Conservation (phyloP, 2,888 invertebrate genomes). For the Strigamia crassipes region DNA sequence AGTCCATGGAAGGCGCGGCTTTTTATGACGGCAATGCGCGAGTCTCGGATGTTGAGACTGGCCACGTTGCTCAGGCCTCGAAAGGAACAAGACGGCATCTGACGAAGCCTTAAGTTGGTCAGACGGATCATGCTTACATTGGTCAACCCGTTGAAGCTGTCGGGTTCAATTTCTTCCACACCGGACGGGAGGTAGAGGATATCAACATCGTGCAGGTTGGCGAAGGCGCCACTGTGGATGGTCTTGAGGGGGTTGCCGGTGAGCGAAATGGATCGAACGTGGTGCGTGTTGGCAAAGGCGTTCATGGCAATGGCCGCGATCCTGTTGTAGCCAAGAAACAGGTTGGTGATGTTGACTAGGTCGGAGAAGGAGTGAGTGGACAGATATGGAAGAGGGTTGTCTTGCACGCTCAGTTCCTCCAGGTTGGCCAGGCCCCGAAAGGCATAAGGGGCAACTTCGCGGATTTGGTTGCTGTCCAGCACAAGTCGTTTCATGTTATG, state of each 20-base stretch:
- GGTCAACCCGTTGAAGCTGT: constrained; percentile 80
- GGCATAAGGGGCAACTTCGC: constrained; percentile 79
- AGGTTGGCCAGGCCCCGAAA: constrained; percentile 80
- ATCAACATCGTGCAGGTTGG: constrained; percentile 79
- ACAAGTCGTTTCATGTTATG: constrained; percentile 79
- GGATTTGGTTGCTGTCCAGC: constrained; percentile 85
- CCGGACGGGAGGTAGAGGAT: constrained; percentile 83
- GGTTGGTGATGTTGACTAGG: constrained; percentile 73
- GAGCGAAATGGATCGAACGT: constrained; percentile 78
- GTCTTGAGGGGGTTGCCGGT: constrained; percentile 79
- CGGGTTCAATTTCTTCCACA: constrained; percentile 73
- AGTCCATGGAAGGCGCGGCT: constrained; percentile 78
- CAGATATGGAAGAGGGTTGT: constrained; percentile 79
- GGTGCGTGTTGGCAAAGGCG: constrained; percentile 82
- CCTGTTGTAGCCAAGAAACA: constrained; percentile 60
- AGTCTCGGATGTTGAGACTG: constrained; percentile 70
- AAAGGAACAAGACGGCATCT: constrained; percentile 73
- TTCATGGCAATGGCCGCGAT: constrained; percentile 67
- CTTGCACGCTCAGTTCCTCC: constrained; percentile 72
- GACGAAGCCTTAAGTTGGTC: constrained; percentile 80
- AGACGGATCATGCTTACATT: constrained; percentile 80
- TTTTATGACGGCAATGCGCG: constrained; percentile 75
- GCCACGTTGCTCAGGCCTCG: constrained; percentile 76
- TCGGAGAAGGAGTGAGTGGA: constrained; percentile 84
- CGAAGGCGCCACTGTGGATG: constrained; percentile 81